A percentile compares a stretch with the other conserved stretches of the same genome.
Conservation (phyloP, 2,797 vertebrate genomes). For the Leucoraja ocellata region DNA sequence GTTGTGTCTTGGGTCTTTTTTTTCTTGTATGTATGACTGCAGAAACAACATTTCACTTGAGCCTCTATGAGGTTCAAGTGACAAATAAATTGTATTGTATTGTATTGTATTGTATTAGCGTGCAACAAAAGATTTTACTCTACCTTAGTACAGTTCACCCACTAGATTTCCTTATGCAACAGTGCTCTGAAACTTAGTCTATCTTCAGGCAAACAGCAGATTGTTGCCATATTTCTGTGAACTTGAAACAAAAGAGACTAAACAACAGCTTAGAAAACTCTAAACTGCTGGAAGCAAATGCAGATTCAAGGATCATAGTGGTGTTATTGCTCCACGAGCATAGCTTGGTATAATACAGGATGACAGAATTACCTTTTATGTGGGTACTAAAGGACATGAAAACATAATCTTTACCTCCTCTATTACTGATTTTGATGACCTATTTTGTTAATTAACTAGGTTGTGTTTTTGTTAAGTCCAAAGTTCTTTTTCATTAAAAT, state of each 20-base stretch:
- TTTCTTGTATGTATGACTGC: too few relatives aligned
- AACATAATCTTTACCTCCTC: not conserved
- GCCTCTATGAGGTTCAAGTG: too few relatives aligned
- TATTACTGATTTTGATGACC: not conserved
- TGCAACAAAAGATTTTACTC: too few relatives aligned
- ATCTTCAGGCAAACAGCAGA: too few relatives aligned
- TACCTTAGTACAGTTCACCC: too few relatives aligned
- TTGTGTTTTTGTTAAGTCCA: too few relatives aligned
- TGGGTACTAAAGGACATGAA: not conserved
- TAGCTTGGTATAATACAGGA: not conserved
- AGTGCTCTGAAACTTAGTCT: too few relatives aligned
- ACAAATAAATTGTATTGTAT: too few relatives aligned
- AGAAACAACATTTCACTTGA: too few relatives aligned
- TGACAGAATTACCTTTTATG: not conserved
- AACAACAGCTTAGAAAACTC: not conserved
- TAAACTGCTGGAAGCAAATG: not conserved
- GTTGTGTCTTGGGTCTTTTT: too few relatives aligned
- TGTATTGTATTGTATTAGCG: too few relatives aligned
- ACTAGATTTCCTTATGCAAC: not conserved
- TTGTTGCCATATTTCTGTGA: not conserved
- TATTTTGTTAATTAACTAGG: not conserved
- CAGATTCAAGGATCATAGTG: not conserved
- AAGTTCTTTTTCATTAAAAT: too few relatives aligned
- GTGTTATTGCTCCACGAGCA: not conserved
- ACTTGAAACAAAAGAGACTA: not conserved